Conservation (phyloP, 2,797 vertebrate species). For the Acipenser ruthenus region DNA sequence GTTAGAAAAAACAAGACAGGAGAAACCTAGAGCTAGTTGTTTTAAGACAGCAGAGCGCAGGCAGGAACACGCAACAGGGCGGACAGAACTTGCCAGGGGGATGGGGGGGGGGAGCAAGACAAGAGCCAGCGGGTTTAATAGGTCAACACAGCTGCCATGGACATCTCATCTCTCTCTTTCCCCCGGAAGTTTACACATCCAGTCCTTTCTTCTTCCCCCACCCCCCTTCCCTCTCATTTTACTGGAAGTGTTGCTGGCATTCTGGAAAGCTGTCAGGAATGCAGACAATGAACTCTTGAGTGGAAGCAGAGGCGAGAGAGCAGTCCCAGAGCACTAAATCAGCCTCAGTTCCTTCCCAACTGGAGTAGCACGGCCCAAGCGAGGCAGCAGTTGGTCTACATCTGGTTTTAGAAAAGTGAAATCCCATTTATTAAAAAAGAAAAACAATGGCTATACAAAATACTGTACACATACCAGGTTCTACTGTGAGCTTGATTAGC, state of each 20-base stretch:
- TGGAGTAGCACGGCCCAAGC: neutral
- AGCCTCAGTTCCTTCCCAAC: neutral
- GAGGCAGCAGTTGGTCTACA: slow-evolving; percentile 2
- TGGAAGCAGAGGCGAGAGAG: neutral
- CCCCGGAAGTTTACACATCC: slow-evolving; percentile 33
- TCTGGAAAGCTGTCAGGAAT: slow-evolving; percentile 29
- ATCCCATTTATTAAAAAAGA: too few relatives aligned
- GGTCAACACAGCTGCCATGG: neutral
- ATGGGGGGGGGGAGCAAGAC: neutral
- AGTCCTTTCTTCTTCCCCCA: slow-evolving; percentile 11
- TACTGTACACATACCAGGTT: too few relatives aligned
- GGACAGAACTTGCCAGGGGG: too few relatives aligned
- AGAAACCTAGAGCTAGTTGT: too few relatives aligned
- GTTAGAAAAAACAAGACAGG: too few relatives aligned
- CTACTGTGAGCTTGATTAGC: too few relatives aligned
- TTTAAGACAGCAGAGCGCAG: too few relatives aligned
- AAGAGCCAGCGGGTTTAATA: neutral
- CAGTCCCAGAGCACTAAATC: neutral
- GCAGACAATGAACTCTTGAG: slow-evolving; percentile 20
- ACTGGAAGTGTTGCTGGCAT: slow-evolving; percentile 33
- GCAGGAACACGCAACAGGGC: too few relatives aligned
- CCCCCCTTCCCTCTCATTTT: slow-evolving; percentile 22
- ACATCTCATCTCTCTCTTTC: neutral
- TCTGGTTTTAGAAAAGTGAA: neutral
- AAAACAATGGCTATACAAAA: too few relatives aligned